Base-by-base conservation (phyloP, 92 coral and sea anemone species). In the Meandrina meandrites region DNA sequence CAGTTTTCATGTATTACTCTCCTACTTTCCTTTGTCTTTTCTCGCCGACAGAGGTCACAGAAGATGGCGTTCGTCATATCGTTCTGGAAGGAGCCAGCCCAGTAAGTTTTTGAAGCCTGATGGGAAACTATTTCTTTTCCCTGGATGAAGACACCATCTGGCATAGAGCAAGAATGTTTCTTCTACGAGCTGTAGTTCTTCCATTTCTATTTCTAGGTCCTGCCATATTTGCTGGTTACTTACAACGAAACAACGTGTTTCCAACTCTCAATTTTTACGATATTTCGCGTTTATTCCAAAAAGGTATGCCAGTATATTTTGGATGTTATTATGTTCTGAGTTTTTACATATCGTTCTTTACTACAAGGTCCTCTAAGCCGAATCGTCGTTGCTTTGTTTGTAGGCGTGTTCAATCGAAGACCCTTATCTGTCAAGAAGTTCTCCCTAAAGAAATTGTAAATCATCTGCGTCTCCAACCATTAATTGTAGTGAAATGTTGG, bases 31-130 rank as follows among this genome's bases (percentile, higher is more conserved):
- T 81, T 67, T 81, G 76, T 27, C 16, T 81, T 40, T 66, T 81
- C 84, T 27, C 17, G 1, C 75, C 84, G 11, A 81, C 75, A 8
- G 60, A 36, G n/a, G 40, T 45, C 50, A 62, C 58, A 42, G 76
- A 62, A 30, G 27, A 81, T 30, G 76, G 76, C 28, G 35, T 42
- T n/a, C 84, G 42, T 81, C 76, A 27, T 3, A 70, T 70, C 10
- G 12, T 30, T 71, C 77, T 83, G 4, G 79, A 83, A 34, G 70
- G 70, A 72, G 69, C 86, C 22, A 72, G 86, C 21, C 86, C 86
- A 1, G 86, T 83, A 24, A 53, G 86, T 56, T 14, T 79, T 8
- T 4, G 21, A 56, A 24, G 51, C n/a, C 10, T 21, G 32, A 14
- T 32, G 11, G 78, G 78, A 0, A 82, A 70, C 66, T 45, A 30